Base-by-base conservation (phyloP, 2,797 vertebrate species). In the Leptodactylus fallax region DNA sequence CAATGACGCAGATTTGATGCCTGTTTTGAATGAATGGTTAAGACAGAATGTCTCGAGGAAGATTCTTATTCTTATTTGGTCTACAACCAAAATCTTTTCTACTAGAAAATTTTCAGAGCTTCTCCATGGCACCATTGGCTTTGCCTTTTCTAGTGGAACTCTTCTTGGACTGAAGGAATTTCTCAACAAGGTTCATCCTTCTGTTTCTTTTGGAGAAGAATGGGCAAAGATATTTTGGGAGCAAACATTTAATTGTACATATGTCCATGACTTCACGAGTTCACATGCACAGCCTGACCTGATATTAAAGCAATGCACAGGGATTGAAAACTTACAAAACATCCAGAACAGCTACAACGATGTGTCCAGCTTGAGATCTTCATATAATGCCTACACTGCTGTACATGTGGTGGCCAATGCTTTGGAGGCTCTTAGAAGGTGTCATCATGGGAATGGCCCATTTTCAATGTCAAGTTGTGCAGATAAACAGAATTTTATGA, bases 151-250 rank as follows among this genome's bases (percentile, higher is more conserved):
- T 13, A 86, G 45, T 69, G 74, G 60, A 36, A n/a, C 2, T 3
- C 25, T 86, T 5, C 74, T 49, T 14, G 74, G 74, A 10, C 45
- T 79, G 8, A n/a, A 12, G 16, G 47, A 69, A 51, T 86, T 67
- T n/a, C 23, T 86, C 7, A 67, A 45, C 10, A 86, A 27, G 2
- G 17, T 86, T 12, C 47, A 79, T 45, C 85, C 85, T 45, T 79
- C 47, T 11, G 45, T 47, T 17, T 53, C 36, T 13, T 21, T 63
- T 9, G 61, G 45, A 3, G 7, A 12, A 8, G 25, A 67, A 9
- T 86, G 36, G 74, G 21, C 49, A 3, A 79, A 86, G 23, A 9
- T 45, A 16, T 69, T 67, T 86, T 86, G 85, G 85, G 85, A 86
- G 19, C 6, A 27, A 13, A 14, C n/a, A 2, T 86, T 86, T 45